phyloP scores from a whole-genome alignment of 2,888 invertebrate genomes.

The Amaurobius ferox region DNA sequence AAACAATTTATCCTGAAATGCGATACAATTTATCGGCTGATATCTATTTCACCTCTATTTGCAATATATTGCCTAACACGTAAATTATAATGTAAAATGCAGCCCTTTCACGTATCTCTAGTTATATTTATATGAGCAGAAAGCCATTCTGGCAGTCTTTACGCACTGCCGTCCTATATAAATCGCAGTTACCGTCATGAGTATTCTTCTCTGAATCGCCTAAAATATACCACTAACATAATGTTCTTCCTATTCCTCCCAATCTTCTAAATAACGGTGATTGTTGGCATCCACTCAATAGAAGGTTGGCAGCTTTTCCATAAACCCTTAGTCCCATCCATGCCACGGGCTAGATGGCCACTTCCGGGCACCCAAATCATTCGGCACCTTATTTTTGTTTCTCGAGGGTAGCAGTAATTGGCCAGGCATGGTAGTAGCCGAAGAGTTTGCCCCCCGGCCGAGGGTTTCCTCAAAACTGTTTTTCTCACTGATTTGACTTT shows the following conservation, averaged over 20 bases:
- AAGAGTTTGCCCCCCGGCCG: slow-evolving; percentile 1
- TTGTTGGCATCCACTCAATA: background rate
- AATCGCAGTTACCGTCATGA: background rate
- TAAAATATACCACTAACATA: background rate
- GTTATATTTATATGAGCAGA: no score
- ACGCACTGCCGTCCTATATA: no score
- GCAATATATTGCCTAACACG: no score
- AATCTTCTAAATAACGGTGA: slow-evolving; percentile 3
- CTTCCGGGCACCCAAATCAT: background rate
- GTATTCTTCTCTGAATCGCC: background rate
- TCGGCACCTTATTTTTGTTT: slow-evolving; percentile 7
- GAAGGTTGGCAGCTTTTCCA: slow-evolving; percentile 1
- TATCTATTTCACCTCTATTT: no score
- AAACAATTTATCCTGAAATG: no score
- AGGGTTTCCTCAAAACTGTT: background rate
- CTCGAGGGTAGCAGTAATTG: background rate
- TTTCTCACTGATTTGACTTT: background rate
- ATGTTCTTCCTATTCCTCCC: background rate
- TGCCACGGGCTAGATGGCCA: background rate
- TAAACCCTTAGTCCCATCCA: background rate
- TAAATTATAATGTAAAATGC: no score
- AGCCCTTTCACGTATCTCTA: no score
- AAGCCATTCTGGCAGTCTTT: no score
- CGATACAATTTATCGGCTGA: no score
- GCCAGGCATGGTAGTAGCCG: background rate